These are phyloP conservation scores for Tachysurus fulvidraco DNA, from an alignment of 2,113 vertebrate genomes.

Conservation along the genomic window DNA sequence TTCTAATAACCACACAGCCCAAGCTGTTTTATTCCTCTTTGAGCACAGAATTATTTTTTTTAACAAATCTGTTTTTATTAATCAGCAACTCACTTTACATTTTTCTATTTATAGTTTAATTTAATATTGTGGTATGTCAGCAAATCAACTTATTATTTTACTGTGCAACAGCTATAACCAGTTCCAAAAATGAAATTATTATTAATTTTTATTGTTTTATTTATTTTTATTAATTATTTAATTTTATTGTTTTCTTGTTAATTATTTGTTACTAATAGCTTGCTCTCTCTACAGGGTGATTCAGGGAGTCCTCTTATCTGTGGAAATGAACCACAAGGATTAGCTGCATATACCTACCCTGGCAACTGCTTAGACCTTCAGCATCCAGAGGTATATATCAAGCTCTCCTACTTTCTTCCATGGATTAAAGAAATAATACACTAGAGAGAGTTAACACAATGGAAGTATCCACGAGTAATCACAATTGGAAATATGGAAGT, in stretches of 20 bases:
- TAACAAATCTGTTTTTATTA: not conserved
- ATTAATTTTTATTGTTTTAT: too few species aligned
- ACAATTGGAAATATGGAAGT: too few species aligned
- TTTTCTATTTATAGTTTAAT: not conserved
- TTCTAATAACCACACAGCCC: not conserved
- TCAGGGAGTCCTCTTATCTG: conserved; percentile 55
- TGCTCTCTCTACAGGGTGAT: conserved; percentile 47
- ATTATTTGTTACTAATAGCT: not conserved
- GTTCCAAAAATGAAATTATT: too few species aligned
- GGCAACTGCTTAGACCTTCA: not conserved
- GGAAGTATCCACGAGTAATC: not conserved
- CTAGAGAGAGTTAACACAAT: not conserved
- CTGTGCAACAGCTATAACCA: too few species aligned
- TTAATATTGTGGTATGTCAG: not conserved
- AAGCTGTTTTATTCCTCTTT: too few species aligned
- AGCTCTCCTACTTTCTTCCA: conserved; percentile 36
- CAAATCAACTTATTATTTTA: too few species aligned
- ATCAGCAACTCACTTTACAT: not conserved
- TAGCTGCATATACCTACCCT: conserved; percentile 31
- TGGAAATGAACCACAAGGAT: conserved; percentile 18
- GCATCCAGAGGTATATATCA: conserved; percentile 51
- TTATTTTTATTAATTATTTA: too few species aligned
- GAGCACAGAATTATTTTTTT: not conserved
- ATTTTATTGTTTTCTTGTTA: too few species aligned
- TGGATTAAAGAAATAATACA: conserved; percentile 47